phyloP scores from a whole-genome alignment of 2,797 vertebrate species.

The Chaunax sp. region DNA sequence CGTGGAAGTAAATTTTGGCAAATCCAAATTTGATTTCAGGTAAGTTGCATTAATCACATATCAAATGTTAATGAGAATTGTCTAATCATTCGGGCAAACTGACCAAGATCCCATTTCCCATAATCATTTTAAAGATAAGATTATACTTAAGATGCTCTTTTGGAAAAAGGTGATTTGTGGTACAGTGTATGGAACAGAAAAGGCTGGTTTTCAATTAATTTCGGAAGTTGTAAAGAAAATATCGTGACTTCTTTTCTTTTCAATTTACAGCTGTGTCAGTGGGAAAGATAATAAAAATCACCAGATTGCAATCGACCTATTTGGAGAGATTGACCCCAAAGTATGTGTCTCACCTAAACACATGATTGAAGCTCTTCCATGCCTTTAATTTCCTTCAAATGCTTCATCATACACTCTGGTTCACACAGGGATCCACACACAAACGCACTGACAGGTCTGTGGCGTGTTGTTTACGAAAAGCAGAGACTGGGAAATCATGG shows the following conservation, averaged over 20 bases:
- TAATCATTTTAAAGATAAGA: neutral
- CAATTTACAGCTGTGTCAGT: conserved; percentile 77
- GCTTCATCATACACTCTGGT: conserved; percentile 11
- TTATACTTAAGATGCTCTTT: neutral
- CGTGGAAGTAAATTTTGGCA: conserved; percentile 91
- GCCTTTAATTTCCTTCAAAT: conserved; percentile 1
- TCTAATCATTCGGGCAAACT: neutral
- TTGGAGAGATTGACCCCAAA: conserved; percentile 81
- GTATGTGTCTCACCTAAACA: conserved; percentile 67
- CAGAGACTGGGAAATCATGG: conserved; percentile 93
- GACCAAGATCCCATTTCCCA: neutral
- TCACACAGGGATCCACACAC: conserved; percentile 91
- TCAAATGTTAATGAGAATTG: neutral
- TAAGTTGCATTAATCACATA: conserved; percentile 58
- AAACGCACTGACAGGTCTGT: conserved; percentile 98
- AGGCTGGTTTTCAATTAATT: neutral
- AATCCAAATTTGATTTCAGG: conserved; percentile 93
- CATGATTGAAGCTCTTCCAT: neutral
- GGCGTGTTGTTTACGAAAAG: conserved; percentile 97
- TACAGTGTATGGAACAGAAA: neutral
- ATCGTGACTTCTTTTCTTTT: conserved; percentile 7
- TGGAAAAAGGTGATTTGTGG: neutral
- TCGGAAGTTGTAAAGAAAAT: neutral
- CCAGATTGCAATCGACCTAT: conserved; percentile 83
- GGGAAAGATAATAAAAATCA: conserved; percentile 80